Base-by-base conservation (phyloP, 2,888 invertebrate species). In the Brachyopa scutellaris region DNA sequence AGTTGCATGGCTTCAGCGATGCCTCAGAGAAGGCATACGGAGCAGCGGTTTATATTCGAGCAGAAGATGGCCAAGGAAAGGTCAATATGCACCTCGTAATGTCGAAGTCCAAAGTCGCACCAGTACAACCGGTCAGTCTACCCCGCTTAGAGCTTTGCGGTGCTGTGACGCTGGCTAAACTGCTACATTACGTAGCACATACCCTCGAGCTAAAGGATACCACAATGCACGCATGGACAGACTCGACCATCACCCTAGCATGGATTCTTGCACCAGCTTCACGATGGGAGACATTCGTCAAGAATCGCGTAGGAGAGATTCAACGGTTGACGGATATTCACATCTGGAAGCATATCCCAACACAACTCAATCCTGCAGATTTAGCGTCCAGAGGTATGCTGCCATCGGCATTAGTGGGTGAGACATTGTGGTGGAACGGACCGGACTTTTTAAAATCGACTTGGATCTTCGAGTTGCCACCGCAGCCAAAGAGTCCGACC, bases 301-400 rank as follows among this genome's bases (percentile, higher is more conserved):
- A n/a, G n/a, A n/a, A n/a, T n/a, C n/a, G n/a, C n/a, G n/a, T 36
- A n/a, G 55, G 72, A 6, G 74, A 77, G 23, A 57, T 84, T 2
- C 73, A 74, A 40, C 38, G 62, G 7, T 6, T 59, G 5, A 64
- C 67, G 6, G 11, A 19, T 6, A 49, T 45, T 29, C 15, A 33
- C 1, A n/a, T 38, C 21, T 83, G 84, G 78, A 57, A 64, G 15
- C 72, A 85, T 47, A 59, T 84, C 5, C 76, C 73, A 9, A 64
- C 74, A 0, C 21, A 70, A 2, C 31, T 55, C 29, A 84, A 85
- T 45, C 67, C 79, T 6, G 84, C 84, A 3, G n/a, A n/a, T n/a
- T 55, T 84, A 2, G 40, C 79, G n/a, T 64, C 80, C 19, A 40
- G 80, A 40, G 74, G 79, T 8, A 23, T 31, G n/a, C 31, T 51